Base-by-base conservation (phyloP, 2,113 vertebrate species). In the Oxyura jamaicensis region DNA sequence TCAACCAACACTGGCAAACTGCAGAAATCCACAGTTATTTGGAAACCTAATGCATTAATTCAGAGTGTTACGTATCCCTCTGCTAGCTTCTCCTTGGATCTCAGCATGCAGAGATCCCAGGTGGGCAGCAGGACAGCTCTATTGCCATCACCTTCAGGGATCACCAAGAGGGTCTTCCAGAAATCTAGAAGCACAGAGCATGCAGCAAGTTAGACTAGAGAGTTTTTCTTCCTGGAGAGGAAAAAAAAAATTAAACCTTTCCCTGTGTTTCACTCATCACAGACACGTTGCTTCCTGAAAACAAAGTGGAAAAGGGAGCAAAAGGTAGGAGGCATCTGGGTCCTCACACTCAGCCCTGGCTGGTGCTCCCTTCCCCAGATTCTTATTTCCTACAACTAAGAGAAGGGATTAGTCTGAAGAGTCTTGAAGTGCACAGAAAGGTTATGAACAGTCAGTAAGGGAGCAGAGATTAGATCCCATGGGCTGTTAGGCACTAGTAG, bases 391-490 rank as follows among this genome's bases (percentile, higher is more conserved):
- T 77, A 39, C 4, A 2, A 66, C 62, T 91, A 85, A 41, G 50
- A 60, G 91, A 53, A 90, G 76, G 46, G 50, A 96, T 91, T 91
- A 96, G 87, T 71, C 81, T 86, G 90, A 73, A 90, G 88, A 96
- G 78, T 80, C 91, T 93, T 69, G 31, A 86, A 94, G 95, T 95
- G 94, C 94, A 96, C 63, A 86, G 94, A 94, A 95, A 93, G 90
- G 95, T 96, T 97, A 96, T 0, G 6, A 91, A 89, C 89, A 92
- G 93, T 95, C 41, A 8, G 66, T 87, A 93, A 91, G 74, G 66
- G 89, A 97, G 91, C 94, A 95, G 94, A 95, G 93, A 97, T 96
- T 95, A 95, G 86, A 92, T 95, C 95, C 96, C 96, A 83, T 87
- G 95, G 95, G 96, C 83, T 95, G 93, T 95, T 92, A 97, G 78